Evolutionary conservation across 1,140 invertebrate genomes (phyloP).

Genomic region (Heliothis subflexa): DNA sequence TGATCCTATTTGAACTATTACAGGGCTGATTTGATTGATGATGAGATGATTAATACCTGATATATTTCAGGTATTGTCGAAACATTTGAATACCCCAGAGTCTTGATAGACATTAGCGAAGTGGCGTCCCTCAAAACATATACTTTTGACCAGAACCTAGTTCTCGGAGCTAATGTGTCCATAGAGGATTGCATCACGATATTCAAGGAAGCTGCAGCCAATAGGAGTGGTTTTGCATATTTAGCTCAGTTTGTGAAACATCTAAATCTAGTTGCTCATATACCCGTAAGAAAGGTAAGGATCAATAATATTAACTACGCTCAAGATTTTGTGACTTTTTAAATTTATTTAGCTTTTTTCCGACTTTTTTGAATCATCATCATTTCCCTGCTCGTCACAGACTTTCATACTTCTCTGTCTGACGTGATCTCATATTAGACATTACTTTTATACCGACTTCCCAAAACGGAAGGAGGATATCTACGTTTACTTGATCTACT

Average conservation of each 20-base stretch:
- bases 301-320: background rate
- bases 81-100: conserved; percentile 68
- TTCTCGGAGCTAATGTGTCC: conserved; percentile 89
- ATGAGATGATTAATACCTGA: background rate
- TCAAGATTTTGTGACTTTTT: too few relatives aligned
- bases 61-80: conserved; percentile 71
- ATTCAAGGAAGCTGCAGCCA: conserved; percentile 55
- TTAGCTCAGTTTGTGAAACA: background rate
- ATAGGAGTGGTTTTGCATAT: background rate
- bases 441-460: too few relatives aligned
- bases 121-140: conserved; percentile 88
- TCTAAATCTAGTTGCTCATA: background rate
- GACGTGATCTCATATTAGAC: too few relatives aligned
- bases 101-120: conserved; percentile 91
- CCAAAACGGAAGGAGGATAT: too few relatives aligned
- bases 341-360: too few relatives aligned
- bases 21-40: too few relatives aligned
- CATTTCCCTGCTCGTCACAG: too few relatives aligned
- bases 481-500: too few relatives aligned
- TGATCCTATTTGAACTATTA: too few relatives aligned
- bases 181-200: conserved; percentile 9
- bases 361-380: too few relatives aligned
- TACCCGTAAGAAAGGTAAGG: conserved; percentile 16
- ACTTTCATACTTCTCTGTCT: too few relatives aligned
- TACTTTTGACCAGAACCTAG: conserved; percentile 84